A percentile compares a stretch with the other conserved stretches of the same genome.
phyloP scores from a whole-genome alignment of 1,140 invertebrate species.

The Manduca sexta region DNA sequence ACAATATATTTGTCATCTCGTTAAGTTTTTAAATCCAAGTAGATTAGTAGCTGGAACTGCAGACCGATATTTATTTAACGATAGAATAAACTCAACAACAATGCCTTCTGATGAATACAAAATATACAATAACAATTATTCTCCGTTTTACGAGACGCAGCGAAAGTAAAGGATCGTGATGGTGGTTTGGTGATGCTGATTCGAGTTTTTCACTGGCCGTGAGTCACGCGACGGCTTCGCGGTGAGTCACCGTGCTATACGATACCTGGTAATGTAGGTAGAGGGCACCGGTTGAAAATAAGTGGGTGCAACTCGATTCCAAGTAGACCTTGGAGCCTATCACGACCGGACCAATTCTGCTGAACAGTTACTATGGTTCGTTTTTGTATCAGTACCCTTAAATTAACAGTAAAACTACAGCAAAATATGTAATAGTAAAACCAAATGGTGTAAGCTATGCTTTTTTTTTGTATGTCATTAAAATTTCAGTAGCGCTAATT shows the following conservation, averaged over 20 bases:
- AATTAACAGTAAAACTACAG: not conserved
- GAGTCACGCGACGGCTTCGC: slow-evolving; percentile 41
- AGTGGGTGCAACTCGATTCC: slow-evolving; percentile 13
- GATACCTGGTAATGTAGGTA: not conserved
- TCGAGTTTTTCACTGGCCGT: slow-evolving; percentile 36
- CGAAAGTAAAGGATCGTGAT: slow-evolving; percentile 12
- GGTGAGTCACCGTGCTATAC: slow-evolving; percentile 4
- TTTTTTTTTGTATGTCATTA: too few relatives aligned
- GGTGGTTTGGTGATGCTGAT: slow-evolving; percentile 25
- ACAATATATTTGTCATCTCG: too few relatives aligned
- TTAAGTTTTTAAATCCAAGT: too few relatives aligned
- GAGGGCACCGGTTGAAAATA: slow-evolving; percentile 1
- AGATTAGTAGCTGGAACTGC: too few relatives aligned
- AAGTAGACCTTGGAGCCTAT: slow-evolving; percentile 14
- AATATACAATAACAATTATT: too few relatives aligned
- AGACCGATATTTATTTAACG: too few relatives aligned
- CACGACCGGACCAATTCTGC: slow-evolving; percentile 4
- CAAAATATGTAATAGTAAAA: too few relatives aligned
- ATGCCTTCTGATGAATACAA: too few relatives aligned
- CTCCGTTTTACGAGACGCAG: slow-evolving; percentile 6
- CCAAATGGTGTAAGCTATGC: too few relatives aligned
- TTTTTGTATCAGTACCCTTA: not conserved
- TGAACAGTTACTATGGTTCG: not conserved
- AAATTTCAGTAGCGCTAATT: too few relatives aligned
- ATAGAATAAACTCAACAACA: too few relatives aligned